Conservation (phyloP, 2,888 invertebrate species). For the Schrankia costaestrigalis region DNA sequence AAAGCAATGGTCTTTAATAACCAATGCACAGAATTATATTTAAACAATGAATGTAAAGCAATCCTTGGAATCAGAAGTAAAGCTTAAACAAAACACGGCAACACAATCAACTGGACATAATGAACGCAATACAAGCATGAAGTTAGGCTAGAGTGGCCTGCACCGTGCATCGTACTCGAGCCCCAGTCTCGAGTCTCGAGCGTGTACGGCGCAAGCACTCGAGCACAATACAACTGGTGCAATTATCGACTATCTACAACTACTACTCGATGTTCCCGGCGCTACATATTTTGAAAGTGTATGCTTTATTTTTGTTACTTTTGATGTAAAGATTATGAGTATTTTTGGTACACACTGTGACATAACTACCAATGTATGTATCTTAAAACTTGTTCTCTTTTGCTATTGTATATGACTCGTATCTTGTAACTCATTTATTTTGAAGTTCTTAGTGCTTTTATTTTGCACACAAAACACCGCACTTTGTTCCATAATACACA, state of each 20-base stretch:
- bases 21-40: not conserved
- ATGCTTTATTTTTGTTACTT: slow-evolving; percentile 6
- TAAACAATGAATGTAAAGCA: slow-evolving; percentile 1
- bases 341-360: not conserved
- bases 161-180: slow-evolving; percentile 10
- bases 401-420: too few relatives aligned
- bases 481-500: too few relatives aligned
- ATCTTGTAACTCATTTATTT: too few relatives aligned
- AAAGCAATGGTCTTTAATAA: too few relatives aligned
- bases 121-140: slow-evolving; percentile 11
- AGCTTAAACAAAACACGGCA: slow-evolving; percentile 9
- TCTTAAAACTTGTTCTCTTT: too few relatives aligned
- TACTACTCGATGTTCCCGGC: slow-evolving; percentile 6
- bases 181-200: slow-evolving; percentile 4
- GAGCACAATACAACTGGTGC: slow-evolving; percentile 19
- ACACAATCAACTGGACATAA: slow-evolving; percentile 13
- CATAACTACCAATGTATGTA: not conserved
- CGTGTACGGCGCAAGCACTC: slow-evolving; percentile 18
- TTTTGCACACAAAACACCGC: too few relatives aligned
- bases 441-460: too few relatives aligned
- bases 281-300: slow-evolving; percentile 1
- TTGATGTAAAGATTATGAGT: not conserved
- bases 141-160: slow-evolving; percentile 14
- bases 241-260: slow-evolving; percentile 23
- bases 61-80: slow-evolving; percentile 1